Conservation (phyloP, 1,140 invertebrate genomes). For the Dinoponera quadriceps region DNA sequence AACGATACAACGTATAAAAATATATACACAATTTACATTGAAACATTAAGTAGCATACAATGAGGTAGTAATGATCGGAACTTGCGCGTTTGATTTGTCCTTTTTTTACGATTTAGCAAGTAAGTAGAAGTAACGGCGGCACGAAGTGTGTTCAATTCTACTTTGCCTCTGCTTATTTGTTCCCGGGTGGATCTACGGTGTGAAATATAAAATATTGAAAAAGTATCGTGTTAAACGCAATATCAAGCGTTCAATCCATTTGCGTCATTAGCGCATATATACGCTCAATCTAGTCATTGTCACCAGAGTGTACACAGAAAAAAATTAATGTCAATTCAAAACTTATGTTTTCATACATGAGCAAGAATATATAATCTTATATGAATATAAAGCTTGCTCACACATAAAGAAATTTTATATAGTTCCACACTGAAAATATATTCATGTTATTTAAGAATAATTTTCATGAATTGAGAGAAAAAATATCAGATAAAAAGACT, state of each 20-base stretch:
- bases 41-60: constrained; percentile 7
- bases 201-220: neutral
- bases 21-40: constrained; percentile 23
- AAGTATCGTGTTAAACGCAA: neutral
- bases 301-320: too few species aligned
- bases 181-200: neutral
- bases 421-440: too few species aligned
- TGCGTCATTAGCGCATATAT: too few species aligned
- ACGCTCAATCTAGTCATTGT: too few species aligned
- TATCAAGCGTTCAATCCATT: neutral
- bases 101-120: constrained; percentile 19
- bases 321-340: too few species aligned
- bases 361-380: too few species aligned
- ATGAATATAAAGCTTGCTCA: too few species aligned
- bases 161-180: constrained; percentile 7
- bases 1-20: constrained; percentile 43
- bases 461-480: too few species aligned
- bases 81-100: neutral
- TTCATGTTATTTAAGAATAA: too few species aligned
- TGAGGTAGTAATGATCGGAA: constrained; percentile 21
- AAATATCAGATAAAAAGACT: too few species aligned
- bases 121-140: neutral
- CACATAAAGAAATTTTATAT: too few species aligned
- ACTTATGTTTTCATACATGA: too few species aligned
- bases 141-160: neutral